phyloP scores from a whole-genome alignment of 1,140 invertebrate genomes.

The Heliconius melpomene region DNA sequence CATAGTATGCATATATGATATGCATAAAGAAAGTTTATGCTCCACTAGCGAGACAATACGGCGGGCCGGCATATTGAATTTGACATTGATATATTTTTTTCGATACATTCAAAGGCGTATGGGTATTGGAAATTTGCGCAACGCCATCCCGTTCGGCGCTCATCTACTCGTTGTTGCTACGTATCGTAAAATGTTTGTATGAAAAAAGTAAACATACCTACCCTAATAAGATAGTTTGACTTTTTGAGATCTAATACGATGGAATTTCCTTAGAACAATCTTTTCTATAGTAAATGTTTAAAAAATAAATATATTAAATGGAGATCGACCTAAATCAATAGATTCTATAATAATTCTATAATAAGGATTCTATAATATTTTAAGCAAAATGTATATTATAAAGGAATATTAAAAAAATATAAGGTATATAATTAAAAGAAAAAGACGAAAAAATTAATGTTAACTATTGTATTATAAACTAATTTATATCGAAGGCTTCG shows the following conservation, averaged over 20 bases:
- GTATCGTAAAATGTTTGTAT: slow-evolving; percentile 21
- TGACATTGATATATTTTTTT: slow-evolving; percentile 39
- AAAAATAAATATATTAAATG: no score
- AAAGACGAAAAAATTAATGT: no score
- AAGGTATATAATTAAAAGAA: no score
- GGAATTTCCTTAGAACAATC: no score
- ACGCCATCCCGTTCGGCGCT: slow-evolving; percentile 3
- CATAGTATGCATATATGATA: not conserved
- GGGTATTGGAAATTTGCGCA: slow-evolving; percentile 24
- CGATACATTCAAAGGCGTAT: slow-evolving; percentile 24
- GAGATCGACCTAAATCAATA: no score
- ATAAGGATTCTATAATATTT: no score
- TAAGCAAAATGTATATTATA: no score
- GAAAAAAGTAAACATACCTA: not conserved
- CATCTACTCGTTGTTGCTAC: not conserved
- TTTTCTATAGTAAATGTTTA: no score
- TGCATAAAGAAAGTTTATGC: slow-evolving; percentile 29
- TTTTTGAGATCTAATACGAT: not conserved
- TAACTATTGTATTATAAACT: no score
- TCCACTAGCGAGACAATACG: slow-evolving; percentile 35
- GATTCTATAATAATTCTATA: no score
- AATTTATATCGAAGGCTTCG: no score
- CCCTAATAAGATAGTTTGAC: not conserved
- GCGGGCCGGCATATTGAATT: slow-evolving; percentile 35
- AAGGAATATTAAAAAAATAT: no score